A percentile compares a stretch with the other conserved stretches of the same genome.
Evolutionary conservation across 2,113 vertebrate species (phyloP).

Genomic region (Saccopteryx bilineata): DNA sequence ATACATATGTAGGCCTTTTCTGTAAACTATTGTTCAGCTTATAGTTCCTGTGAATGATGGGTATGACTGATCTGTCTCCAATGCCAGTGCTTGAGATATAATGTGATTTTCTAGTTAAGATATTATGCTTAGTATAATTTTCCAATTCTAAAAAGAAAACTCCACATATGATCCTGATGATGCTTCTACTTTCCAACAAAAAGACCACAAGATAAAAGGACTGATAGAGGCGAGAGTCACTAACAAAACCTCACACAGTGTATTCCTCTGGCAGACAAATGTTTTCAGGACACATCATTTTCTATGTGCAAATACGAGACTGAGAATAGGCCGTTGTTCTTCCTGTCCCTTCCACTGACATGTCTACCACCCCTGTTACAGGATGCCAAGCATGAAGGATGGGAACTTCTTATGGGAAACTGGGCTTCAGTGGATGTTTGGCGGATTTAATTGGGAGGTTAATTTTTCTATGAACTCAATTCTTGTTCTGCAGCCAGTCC

Average conservation of each 20-base stretch:
- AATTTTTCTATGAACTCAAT: background rate
- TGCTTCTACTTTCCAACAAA: conserved; percentile 74
- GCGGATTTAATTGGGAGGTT: background rate
- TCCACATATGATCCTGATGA: conserved; percentile 63
- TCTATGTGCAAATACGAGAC: conserved; percentile 19
- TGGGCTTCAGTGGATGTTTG: conserved; percentile 54
- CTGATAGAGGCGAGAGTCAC: background rate
- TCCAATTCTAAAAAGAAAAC: conserved; percentile 67
- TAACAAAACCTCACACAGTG: conserved; percentile 64
- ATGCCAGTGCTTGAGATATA: background rate
- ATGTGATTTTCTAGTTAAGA: conserved; percentile 1
- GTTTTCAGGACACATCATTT: conserved; percentile 66
- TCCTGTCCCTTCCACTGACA: background rate
- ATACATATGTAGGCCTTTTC: background rate
- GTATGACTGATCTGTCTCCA: background rate
- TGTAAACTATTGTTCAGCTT: background rate
- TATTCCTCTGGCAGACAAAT: conserved; percentile 58
- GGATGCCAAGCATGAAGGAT: background rate
- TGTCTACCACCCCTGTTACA: background rate
- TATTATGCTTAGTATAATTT: background rate
- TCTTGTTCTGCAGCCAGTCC: conserved; percentile 24
- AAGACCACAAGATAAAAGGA: conserved; percentile 59
- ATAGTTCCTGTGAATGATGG: background rate
- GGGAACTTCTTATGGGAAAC: conserved; percentile 16
- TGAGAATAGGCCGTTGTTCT: background rate